Conservation (phyloP, 37 sponge, comb jelly and placozoan genomes). For the Oscarella lobularis region DNA sequence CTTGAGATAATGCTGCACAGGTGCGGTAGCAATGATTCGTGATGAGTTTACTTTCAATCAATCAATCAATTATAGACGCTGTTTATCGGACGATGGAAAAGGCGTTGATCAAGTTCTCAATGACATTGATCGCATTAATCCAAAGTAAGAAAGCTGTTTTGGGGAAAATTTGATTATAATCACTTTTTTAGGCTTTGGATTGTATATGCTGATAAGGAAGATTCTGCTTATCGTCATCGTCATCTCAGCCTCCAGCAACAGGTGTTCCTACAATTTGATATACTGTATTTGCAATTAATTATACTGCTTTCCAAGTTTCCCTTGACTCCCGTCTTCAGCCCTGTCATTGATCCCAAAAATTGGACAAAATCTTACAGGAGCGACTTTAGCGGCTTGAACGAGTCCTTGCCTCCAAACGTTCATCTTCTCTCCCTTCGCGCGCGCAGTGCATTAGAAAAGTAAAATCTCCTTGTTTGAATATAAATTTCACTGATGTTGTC, state of each 20-base stretch:
- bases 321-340: not conserved
- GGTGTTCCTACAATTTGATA: too few species aligned
- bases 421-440: slow-evolving; percentile 56
- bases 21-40: not conserved
- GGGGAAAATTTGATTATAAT: not conserved
- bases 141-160: not conserved
- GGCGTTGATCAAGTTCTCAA: not conserved
- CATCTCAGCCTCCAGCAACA: not conserved
- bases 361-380: not conserved
- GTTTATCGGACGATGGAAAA: not conserved
- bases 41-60: not conserved
- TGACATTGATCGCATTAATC: not conserved
- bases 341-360: not conserved
- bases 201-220: not conserved
- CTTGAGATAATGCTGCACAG: not conserved
- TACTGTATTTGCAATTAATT: too few species aligned
- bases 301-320: too few species aligned
- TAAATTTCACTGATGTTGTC: too few species aligned
- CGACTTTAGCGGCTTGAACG: slow-evolving; percentile 22
- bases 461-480: too few species aligned
- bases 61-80: not conserved
- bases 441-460: not conserved
- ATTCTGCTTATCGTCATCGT: not conserved
- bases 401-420: slow-evolving; percentile 55
- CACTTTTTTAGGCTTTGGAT: not conserved